Conservation (phyloP, 1,140 invertebrate genomes). For the Proales similis region DNA sequence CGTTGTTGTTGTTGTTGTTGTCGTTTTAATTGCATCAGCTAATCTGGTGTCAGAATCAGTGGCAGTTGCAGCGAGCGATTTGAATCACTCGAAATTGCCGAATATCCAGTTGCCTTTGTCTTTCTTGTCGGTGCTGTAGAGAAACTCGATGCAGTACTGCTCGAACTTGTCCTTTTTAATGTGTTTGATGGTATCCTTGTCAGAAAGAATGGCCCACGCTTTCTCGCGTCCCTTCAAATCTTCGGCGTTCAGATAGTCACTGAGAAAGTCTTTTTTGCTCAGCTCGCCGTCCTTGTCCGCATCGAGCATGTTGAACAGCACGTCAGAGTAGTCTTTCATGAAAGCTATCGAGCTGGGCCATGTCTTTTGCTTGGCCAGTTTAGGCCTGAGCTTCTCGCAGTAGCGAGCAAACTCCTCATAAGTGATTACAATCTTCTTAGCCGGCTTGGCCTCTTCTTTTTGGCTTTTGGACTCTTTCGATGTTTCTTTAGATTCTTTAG, state of each 20-base stretch:
- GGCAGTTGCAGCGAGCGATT: too few relatives aligned
- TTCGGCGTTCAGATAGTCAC: conserved; percentile 13
- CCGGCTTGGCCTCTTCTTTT: too few relatives aligned
- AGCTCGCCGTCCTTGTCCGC: conserved; percentile 15
- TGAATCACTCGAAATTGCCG: conserved; percentile 29
- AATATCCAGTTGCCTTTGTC: conserved; percentile 36
- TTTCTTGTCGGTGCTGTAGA: conserved; percentile 28
- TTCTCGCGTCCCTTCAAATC: conserved; percentile 24
- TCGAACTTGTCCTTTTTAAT: conserved; percentile 21
- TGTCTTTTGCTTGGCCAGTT: conserved; percentile 3
- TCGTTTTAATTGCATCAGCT: too few relatives aligned
- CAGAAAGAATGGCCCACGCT: conserved; percentile 19
- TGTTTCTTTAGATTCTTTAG: too few relatives aligned
- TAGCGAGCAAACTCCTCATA: conserved; percentile 29
- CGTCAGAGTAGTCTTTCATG: conserved; percentile 34
- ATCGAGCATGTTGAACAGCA: conserved; percentile 23
- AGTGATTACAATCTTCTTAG: conserved; percentile 10
- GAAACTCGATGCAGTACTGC: conserved; percentile 26
- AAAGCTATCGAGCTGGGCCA: conserved; percentile 23
- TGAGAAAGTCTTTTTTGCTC: conserved; percentile 24
- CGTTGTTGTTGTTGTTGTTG: too few relatives aligned
- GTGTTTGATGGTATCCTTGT: conserved; percentile 25
- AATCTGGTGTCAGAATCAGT: too few relatives aligned
- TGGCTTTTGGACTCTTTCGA: too few relatives aligned
- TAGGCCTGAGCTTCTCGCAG: conserved; percentile 25